A percentile compares a stretch with the other conserved stretches of the same genome.
Evolutionary conservation across 1,140 invertebrate species (phyloP).

Genomic region (Eurosta solidaginis): DNA sequence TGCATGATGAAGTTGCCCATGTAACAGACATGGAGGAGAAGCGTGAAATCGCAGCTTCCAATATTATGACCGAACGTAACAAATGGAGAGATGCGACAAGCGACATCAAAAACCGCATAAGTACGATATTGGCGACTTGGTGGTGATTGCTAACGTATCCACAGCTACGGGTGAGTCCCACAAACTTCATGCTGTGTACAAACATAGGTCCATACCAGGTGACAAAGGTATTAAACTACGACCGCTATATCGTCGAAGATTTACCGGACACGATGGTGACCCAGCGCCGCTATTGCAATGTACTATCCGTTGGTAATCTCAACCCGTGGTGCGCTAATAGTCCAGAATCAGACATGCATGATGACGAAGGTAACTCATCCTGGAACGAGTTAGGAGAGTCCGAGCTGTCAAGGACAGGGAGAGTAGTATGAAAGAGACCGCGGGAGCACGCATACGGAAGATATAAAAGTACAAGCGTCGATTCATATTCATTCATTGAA

Average conservation of each 20-base stretch:
- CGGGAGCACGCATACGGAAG: too few relatives aligned
- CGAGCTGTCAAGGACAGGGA: constrained; percentile 22
- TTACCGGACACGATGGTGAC: constrained; percentile 33
- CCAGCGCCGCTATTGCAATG: neutral
- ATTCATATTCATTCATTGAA: too few relatives aligned
- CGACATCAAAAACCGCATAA: neutral
- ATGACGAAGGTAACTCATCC: neutral
- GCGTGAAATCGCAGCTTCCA: neutral
- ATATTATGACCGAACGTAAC: neutral
- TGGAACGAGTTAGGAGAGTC: constrained; percentile 29
- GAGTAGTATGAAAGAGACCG: neutral
- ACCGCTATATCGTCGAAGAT: constrained; percentile 39
- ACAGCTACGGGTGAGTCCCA: neutral
- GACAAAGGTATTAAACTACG: constrained; percentile 24
- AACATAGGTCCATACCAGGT: constrained; percentile 5
- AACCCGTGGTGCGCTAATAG: constrained; percentile 33
- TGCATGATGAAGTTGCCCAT: neutral
- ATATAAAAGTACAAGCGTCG: too few relatives aligned
- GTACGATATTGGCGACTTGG: neutral
- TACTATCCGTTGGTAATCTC: constrained; percentile 33
- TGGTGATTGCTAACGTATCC: neutral
- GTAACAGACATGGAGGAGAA: neutral
- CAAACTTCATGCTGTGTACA: neutral
- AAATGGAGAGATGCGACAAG: neutral
- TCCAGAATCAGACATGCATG: constrained; percentile 27